Evolutionary conservation across 2,113 vertebrate genomes (phyloP), one percentile per base, ranked within the genome.

Genomic region (Puffinus mauretanicus): DNA sequence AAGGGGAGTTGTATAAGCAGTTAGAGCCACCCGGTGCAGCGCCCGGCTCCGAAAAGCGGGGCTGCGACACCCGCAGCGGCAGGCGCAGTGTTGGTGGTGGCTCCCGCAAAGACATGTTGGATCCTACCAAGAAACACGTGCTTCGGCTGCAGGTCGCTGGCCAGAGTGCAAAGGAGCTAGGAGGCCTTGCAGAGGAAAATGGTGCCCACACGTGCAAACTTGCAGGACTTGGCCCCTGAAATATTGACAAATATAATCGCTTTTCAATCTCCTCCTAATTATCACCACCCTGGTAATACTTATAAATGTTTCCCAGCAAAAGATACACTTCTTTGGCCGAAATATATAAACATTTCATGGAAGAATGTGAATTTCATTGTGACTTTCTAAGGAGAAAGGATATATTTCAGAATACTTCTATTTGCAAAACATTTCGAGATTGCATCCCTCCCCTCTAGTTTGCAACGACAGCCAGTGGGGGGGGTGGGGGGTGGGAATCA

Each of bases 391-490:
- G 77, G 51, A 73, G 85, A 89, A 62, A 15, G 24, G n/a, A 26
- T 52, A 1, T 5, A 34, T 82, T 90, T 76, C 40, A 52, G 19
- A 14, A 10, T 21, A 26, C 13, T 44, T 26, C 26, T 17, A 9
- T 78, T 79, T 84, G 13, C 67, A 54, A 78, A 81, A 58, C 0
- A 1, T 24, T 83, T 40, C 27, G 11, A 18, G 61, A 47, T 14
- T 5, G 42, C 25, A 82, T 46, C 42, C 30, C 20, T 27, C 7
- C 6, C 5, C 22, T 4, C 9, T 6, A 5, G 20, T 26, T 13
- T 52, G 34, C 47, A 78, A 18, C 0, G 1, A 62, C 26, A 40
- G 49, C 7, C 52, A 13, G 36, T 1, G 6, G 0, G 7, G 27
- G 24, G 7, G 44, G 1, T 2, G 11, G 13, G 9, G 20, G 5